Conservation (phyloP, 2,797 vertebrate genomes). For the Fringilla coelebs region DNA sequence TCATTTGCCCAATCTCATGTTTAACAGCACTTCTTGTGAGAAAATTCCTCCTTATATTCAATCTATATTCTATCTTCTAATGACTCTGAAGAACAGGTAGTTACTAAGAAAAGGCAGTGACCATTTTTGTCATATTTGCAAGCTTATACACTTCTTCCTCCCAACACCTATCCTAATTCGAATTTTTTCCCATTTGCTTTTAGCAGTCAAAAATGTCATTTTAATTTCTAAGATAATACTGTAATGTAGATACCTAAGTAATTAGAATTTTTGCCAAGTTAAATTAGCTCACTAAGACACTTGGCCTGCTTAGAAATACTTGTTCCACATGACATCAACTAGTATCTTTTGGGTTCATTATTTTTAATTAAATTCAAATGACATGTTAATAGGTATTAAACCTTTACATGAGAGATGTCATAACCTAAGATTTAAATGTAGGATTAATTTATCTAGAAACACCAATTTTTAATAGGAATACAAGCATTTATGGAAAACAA, state of each 20-base stretch:
- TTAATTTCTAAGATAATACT: background rate
- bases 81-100: background rate
- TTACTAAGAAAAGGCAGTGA: background rate
- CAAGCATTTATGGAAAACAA: background rate
- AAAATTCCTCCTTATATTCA: background rate
- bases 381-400: background rate
- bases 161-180: background rate
- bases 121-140: background rate
- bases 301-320: background rate
- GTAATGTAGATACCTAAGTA: background rate
- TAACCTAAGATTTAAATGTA: constrained; percentile 10
- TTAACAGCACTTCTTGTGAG: background rate
- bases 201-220: background rate
- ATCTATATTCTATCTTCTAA: background rate
- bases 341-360: constrained; percentile 37
- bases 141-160: background rate
- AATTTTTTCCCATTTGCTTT: background rate
- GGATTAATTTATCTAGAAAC: constrained; percentile 20
- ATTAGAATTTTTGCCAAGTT: background rate
- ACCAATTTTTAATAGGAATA: background rate
- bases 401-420: background rate
- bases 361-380: constrained; percentile 47
- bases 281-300: background rate
- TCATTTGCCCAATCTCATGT: background rate
- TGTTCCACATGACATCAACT: background rate